phyloP scores from a whole-genome alignment of 2,113 vertebrate genomes.

The Myanophis thanlyinensis region DNA sequence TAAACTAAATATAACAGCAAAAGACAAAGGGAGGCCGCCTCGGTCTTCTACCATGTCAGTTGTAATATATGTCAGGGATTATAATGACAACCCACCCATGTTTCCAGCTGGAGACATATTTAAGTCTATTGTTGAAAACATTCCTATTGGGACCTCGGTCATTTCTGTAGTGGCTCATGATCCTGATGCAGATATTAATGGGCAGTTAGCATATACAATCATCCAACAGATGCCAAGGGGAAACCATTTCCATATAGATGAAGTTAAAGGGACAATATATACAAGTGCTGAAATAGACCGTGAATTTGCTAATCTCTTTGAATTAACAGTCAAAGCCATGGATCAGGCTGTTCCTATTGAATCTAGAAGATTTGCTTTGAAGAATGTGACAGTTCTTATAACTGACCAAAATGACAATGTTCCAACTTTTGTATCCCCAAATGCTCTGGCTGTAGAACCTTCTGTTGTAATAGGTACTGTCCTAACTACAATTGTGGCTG shows the following conservation, averaged over 20 bases:
- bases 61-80: conserved; percentile 91
- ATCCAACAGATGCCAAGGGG: conserved; percentile 90
- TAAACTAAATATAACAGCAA: conserved; percentile 91
- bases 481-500: conserved; percentile 88
- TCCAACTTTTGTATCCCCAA: conserved; percentile 89
- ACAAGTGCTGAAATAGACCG: conserved; percentile 89
- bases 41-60: conserved; percentile 90
- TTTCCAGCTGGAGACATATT: conserved; percentile 93
- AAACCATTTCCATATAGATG: conserved; percentile 86
- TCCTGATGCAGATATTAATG: conserved; percentile 94
- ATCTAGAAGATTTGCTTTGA: conserved; percentile 86
- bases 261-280: conserved; percentile 81
- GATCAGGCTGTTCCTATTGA: conserved; percentile 92
- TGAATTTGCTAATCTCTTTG: conserved; percentile 94
- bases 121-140: conserved; percentile 91
- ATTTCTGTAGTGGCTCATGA: conserved; percentile 87
- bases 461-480: conserved; percentile 88
- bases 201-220: conserved; percentile 86
- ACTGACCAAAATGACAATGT: conserved; percentile 94
- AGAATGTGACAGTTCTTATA: conserved; percentile 93
- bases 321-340: conserved; percentile 89
- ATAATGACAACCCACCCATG: conserved; percentile 93
- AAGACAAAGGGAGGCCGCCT: conserved; percentile 87
- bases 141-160: conserved; percentile 87
- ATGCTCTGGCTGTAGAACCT: conserved; percentile 88